Evolutionary conservation across 2,113 vertebrate genomes (phyloP).

Genomic region (Rhadina sibilatrix): DNA sequence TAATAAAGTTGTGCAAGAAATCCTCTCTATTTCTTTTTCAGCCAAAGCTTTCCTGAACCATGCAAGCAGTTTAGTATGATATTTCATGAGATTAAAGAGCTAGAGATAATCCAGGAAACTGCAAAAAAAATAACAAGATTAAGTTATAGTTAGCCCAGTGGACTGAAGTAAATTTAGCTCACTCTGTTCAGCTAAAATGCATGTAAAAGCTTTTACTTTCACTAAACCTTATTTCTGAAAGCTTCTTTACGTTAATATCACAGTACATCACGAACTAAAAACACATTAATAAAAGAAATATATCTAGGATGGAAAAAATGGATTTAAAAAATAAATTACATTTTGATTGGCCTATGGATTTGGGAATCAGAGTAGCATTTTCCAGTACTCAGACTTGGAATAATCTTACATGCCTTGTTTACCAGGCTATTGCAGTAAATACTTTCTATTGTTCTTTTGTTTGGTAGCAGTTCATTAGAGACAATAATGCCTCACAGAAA

Average conservation of each 20-base stretch:
- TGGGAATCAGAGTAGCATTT: not conserved
- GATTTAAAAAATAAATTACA: not conserved
- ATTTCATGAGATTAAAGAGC: conserved; percentile 17
- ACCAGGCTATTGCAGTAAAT: not conserved
- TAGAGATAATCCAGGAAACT: conserved; percentile 45
- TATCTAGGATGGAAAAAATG: not conserved
- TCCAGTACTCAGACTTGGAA: not conserved
- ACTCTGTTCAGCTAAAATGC: not conserved
- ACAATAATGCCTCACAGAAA: not conserved
- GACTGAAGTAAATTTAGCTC: not conserved
- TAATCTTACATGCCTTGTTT: not conserved
- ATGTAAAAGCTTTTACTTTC: not conserved
- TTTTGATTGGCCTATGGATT: not conserved
- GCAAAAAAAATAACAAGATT: conserved; percentile 37
- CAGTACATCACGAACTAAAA: not conserved
- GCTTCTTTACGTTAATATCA: not conserved
- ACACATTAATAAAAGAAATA: not conserved
- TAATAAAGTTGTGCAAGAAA: not conserved
- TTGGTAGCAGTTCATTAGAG: not conserved
- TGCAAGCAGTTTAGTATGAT: not conserved
- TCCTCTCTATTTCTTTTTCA: not conserved
- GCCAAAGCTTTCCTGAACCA: not conserved
- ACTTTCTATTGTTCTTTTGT: not conserved
- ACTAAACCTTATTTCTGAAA: not conserved
- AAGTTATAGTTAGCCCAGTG: conserved; percentile 29